These are phyloP conservation scores for Clusia tigrina DNA, from an alignment of 2,888 invertebrate species.

Conservation along the genomic window DNA sequence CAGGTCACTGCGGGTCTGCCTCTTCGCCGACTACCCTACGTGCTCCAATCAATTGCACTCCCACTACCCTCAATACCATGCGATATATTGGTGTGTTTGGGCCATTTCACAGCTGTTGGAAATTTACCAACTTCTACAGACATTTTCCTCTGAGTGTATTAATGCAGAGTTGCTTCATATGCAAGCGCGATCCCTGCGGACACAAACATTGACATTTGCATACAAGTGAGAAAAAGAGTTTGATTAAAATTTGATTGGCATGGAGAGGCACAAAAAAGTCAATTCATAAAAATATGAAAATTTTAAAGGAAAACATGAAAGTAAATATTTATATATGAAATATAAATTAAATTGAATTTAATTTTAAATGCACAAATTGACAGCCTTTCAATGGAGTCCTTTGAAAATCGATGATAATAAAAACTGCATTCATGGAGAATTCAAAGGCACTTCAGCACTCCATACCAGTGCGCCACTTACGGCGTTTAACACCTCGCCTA, in stretches of 20 bases:
- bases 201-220: background rate
- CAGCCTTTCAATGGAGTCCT: background rate
- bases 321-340: background rate
- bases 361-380: background rate
- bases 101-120: too few relatives aligned
- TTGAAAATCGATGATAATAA: background rate
- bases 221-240: background rate
- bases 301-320: background rate
- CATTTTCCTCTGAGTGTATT: background rate
- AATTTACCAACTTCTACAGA: too few relatives aligned
- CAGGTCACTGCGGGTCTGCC: too few relatives aligned
- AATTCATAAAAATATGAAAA: background rate
- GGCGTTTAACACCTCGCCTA: conserved; percentile 34
- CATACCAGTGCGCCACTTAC: too few relatives aligned
- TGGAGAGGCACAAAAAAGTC: background rate
- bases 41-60: too few relatives aligned
- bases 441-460: too few relatives aligned
- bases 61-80: too few relatives aligned
- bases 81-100: too few relatives aligned
- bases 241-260: conserved; percentile 2
- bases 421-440: background rate
- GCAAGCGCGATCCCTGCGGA: background rate
- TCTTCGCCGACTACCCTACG: too few relatives aligned
- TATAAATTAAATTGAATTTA: background rate
- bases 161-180: background rate